Base-by-base conservation (phyloP, 2,888 invertebrate genomes). In the Nomada goodeniana region DNA sequence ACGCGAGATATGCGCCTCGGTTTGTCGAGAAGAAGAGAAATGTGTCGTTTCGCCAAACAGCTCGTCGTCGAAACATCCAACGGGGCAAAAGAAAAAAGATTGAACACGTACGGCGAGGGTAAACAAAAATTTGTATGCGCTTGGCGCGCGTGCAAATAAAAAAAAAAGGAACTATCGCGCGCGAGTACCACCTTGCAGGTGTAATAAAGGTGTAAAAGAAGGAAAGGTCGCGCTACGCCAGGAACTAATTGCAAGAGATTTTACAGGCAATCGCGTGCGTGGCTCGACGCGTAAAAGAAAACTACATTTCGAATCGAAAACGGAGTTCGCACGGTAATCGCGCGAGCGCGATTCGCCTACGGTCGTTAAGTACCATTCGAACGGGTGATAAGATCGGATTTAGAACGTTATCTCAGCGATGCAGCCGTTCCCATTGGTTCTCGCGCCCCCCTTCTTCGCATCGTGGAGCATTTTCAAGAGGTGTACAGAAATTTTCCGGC, bases 291-390 rank as follows among this genome's bases (percentile, higher is more conserved):
- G n/a, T 26, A 36, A 9, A 1, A 20, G 26, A 64, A 50, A 29
- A 73, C 67, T 67, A 61, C 72, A 9, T 20, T 42, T 15, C 11
- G 15, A 68, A 86, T 78, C 50, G 68, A 50, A 76, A 78, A 60
- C 59, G 68, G 67, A 68, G 73, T 50, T 83, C 44, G 53, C 55
- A 61, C 36, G 53, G 74, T 50, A 50, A 65, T 80, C 65, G 67
- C 20, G 11, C 29, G 42, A 18, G 61, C 71, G 64, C 55, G 47
- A 53, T 2, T 50, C 36, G 23, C 23, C 13, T 11, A 26, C n/a
- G 61, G 50, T 68, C 76, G 65, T 83, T 82, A 79, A 79, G 26
- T 71, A 52, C 42, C 55, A 61, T 47, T 73, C 26, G 61, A 42
- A 42, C 42, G 4, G 18, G 29, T 59, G 72, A 72, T 67, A 76